Base-by-base conservation (phyloP, 2,888 invertebrate genomes). In the Pardosa pseudoannulata region DNA sequence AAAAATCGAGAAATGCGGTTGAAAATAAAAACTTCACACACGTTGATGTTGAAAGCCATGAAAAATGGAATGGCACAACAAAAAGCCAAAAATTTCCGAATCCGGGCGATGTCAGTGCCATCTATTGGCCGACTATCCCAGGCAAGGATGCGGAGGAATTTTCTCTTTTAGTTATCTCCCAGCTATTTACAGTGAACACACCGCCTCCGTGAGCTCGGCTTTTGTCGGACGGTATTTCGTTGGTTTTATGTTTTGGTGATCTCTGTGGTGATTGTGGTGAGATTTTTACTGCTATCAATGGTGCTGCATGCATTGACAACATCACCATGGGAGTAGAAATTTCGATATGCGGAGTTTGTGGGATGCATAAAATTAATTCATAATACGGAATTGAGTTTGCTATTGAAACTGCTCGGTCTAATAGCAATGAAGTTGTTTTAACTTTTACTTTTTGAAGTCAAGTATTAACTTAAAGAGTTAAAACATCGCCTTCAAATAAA, bases 21-120 rank as follows among this genome's bases (percentile, higher is more conserved):
- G n/a, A 67, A 67, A 67, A 67, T 56, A 56, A 56, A 56, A 56
- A 56, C 56, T 31, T 67, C 67, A 36, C 23, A 65, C 80, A 65
- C 73, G 74, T 81, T 81, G 74, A 56, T 68, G 81, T 74, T 81
- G 81, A 81, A 81, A 74, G 81, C 73, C 65, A 74, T 81, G 81
- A 81, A 73, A 81, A 81, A 81, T 81, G 81, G 50, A 74, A 67
- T 81, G 50, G 39, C 62, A 81, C 70, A 56, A 74, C 74, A 27
- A 32, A 67, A 56, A 64, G 32, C 31, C 56, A 27, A 36, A 62
- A 68, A 68, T 74, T 68, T 73, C 28, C 68, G 64, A 81, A 56
- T 64, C 74, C 39, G 29, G 73, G 56, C 29, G 23, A 7, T 27
- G 13, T 71, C 56, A 78, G 83, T 72, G 83, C 83, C 83, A 68